A percentile compares a stretch with the other conserved stretches of the same genome.
Conservation (phyloP, 2,888 invertebrate species). For the Athetis lepigone region DNA sequence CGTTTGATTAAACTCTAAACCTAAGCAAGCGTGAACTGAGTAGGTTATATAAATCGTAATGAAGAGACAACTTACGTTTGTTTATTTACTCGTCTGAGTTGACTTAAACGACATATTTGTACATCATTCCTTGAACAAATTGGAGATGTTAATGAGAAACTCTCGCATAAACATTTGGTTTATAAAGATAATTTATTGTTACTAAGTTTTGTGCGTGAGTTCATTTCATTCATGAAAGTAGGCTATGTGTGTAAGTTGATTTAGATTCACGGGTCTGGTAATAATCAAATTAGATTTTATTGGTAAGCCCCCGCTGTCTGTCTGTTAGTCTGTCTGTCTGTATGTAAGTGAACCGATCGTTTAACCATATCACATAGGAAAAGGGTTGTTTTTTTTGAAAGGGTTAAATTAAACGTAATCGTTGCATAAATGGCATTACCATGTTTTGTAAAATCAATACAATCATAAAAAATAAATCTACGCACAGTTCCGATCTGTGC, state of each 20-base stretch:
- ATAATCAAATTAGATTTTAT: too few species aligned
- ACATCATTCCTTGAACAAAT: conserved; percentile 40
- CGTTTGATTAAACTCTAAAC: background rate
- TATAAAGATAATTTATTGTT: conserved; percentile 18
- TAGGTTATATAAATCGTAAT: conserved; percentile 34
- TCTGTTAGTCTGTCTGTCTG: too few species aligned
- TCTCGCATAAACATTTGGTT: conserved; percentile 22
- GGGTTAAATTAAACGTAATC: too few species aligned
- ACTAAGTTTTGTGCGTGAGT: background rate
- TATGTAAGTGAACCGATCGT: too few species aligned
- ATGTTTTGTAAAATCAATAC: too few species aligned
- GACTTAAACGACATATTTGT: conserved; percentile 40
- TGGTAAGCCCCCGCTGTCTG: too few species aligned
- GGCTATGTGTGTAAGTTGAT: background rate
- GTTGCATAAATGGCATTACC: too few species aligned
- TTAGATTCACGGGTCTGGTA: too few species aligned
- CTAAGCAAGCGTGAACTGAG: conserved; percentile 13
- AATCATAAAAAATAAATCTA: too few species aligned
- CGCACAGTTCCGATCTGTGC: too few species aligned
- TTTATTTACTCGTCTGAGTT: conserved; percentile 33
- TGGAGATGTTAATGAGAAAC: conserved; percentile 43
- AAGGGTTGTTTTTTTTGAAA: too few species aligned
- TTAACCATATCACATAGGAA: too few species aligned
- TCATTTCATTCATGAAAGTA: background rate
- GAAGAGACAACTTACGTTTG: conserved; percentile 25